Percentiles rank a stretch among this genome's conserved stretches.
Conservation (phyloP, 2,888 invertebrate genomes). For the Nesidiocoris tenuis region DNA sequence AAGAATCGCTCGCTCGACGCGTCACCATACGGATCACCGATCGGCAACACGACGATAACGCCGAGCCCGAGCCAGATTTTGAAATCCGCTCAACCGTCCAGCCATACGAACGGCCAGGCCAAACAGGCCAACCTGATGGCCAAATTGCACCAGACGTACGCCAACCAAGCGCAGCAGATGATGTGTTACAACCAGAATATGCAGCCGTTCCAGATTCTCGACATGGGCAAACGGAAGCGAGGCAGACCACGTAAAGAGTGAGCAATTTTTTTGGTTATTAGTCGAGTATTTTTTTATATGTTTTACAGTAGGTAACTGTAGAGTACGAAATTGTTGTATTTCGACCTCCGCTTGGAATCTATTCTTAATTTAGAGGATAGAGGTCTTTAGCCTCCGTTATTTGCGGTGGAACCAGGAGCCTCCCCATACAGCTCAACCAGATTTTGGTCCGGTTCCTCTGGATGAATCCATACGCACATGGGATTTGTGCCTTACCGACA, state of each 20-base stretch:
- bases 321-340: no score
- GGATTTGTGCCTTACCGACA: no score
- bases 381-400: no score
- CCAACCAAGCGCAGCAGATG: neutral
- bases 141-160: neutral
- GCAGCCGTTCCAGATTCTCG: slow-evolving; percentile 27
- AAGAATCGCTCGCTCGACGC: slow-evolving; percentile 18
- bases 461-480: no score
- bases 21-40: neutral
- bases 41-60: neutral
- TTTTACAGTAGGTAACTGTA: no score
- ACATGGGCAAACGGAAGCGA: slow-evolving; percentile 30
- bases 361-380: no score
- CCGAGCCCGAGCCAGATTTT: neutral
- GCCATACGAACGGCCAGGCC: neutral
- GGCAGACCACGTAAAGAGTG: slow-evolving; percentile 35
- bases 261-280: neutral
- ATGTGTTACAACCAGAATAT: neutral
- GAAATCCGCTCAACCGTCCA: neutral
- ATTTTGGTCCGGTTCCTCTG: no score
- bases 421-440: no score
- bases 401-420: no score
- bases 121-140: neutral
- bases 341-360: no score
- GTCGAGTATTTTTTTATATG: no score